Evolutionary conservation across 2,797 vertebrate species (phyloP).

Genomic region (Luscinia luscinia): DNA sequence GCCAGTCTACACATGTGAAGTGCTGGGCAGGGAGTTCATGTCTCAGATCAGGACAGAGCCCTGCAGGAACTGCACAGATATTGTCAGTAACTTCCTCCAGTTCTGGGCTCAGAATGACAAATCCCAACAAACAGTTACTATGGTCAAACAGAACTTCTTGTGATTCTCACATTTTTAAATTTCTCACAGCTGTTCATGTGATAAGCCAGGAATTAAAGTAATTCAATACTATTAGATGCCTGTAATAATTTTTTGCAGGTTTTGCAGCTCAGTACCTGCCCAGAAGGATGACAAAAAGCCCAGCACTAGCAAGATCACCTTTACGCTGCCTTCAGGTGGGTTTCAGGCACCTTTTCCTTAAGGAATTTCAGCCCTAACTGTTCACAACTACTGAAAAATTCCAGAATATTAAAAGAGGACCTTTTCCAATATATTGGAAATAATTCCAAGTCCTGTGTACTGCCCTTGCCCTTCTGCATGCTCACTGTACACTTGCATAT

Average conservation of each 20-base stretch:
- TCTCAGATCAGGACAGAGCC: not conserved
- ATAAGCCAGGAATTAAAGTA: not conserved
- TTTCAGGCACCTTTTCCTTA: not conserved
- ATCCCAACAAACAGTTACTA: not conserved
- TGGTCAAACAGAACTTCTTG: not conserved
- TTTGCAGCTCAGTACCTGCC: conserved; percentile 60
- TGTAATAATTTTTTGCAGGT: conserved; percentile 54
- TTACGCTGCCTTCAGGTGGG: conserved; percentile 76
- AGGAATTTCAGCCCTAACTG: not conserved
- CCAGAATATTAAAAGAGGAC: not conserved
- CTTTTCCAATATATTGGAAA: not conserved
- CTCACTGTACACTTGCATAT: conserved; percentile 3
- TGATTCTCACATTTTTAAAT: not conserved
- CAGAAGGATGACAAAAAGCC: conserved; percentile 73
- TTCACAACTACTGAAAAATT: not conserved
- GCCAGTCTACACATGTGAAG: accelerated
- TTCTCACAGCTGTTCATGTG: not conserved
- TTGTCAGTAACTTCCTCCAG: not conserved
- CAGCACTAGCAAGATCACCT: conserved; percentile 73
- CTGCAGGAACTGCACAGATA: not conserved
- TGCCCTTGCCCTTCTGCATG: not conserved
- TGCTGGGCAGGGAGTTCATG: not conserved
- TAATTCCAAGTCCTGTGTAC: not conserved
- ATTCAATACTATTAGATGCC: not conserved
- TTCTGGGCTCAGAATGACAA: not conserved